Conservation (phyloP, 2,113 vertebrate species). For the Macquaria australasica region DNA sequence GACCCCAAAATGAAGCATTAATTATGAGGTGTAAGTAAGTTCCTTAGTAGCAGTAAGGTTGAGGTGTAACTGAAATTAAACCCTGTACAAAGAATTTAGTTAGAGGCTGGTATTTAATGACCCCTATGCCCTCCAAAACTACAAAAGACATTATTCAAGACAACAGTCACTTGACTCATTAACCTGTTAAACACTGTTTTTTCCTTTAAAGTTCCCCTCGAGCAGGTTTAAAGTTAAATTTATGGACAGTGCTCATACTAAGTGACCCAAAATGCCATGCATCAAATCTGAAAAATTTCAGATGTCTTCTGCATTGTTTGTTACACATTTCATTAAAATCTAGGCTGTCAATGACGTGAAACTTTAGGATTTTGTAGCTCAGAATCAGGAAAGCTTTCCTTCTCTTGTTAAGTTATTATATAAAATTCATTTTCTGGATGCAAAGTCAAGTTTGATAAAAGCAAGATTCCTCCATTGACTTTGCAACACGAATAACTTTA, state of each 20-base stretch:
- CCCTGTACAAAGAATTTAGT: background rate
- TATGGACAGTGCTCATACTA: background rate
- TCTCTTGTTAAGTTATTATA: background rate
- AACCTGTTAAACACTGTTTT: background rate
- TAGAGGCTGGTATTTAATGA: background rate
- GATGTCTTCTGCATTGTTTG: background rate
- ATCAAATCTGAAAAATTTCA: background rate
- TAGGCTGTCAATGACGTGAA: background rate
- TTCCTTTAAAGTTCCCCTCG: no score
- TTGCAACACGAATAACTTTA: background rate
- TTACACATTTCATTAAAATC: background rate
- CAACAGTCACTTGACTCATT: background rate
- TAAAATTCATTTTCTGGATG: background rate
- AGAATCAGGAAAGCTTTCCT: background rate
- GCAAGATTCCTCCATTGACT: no score
- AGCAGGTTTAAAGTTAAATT: background rate
- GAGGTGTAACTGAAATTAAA: background rate
- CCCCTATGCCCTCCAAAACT: background rate
- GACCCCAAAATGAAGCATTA: background rate
- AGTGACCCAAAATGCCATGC: background rate
- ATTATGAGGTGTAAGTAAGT: no score
- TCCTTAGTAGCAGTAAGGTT: background rate
- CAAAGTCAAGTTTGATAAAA: background rate
- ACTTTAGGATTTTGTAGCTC: background rate
- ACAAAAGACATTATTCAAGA: background rate